A percentile compares a stretch with the other conserved stretches of the same genome.
Evolutionary conservation across 2,888 invertebrate species (phyloP).

Genomic region (Eupelmus urozonus): DNA sequence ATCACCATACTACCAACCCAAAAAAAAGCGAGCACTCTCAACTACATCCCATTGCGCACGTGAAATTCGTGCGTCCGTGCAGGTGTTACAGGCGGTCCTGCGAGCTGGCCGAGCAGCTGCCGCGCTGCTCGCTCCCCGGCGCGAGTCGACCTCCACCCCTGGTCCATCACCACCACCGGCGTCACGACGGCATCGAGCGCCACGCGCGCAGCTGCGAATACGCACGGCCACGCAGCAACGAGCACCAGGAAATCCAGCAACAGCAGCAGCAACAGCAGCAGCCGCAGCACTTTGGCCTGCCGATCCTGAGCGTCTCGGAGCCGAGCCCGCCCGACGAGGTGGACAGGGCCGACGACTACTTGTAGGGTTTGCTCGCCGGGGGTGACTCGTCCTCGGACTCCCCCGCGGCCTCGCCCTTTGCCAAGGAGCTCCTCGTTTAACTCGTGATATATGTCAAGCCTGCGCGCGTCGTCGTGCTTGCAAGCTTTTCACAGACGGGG

Average conservation of each 20-base stretch:
- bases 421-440: constrained; percentile 75
- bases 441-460: no score
- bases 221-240: constrained; percentile 62
- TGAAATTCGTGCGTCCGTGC: no score
- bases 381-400: constrained; percentile 59
- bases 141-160: constrained; percentile 67
- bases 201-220: constrained; percentile 79
- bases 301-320: constrained; percentile 88
- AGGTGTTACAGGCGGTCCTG: constrained; percentile 55
- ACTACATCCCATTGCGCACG: background rate
- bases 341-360: constrained; percentile 82
- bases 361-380: constrained; percentile 79
- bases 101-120: constrained; percentile 27
- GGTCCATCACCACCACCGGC: constrained; percentile 76
- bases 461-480: no score
- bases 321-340: constrained; percentile 87
- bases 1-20: background rate
- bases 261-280: no score
- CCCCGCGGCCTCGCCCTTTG: constrained; percentile 61
- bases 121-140: constrained; percentile 56
- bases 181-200: constrained; percentile 65
- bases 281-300: constrained; percentile 83
- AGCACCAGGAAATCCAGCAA: background rate
- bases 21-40: background rate
- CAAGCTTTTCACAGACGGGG: no score